Evolutionary conservation across 2,113 vertebrate genomes (phyloP).

Genomic region (Dissostichus mawsoni): DNA sequence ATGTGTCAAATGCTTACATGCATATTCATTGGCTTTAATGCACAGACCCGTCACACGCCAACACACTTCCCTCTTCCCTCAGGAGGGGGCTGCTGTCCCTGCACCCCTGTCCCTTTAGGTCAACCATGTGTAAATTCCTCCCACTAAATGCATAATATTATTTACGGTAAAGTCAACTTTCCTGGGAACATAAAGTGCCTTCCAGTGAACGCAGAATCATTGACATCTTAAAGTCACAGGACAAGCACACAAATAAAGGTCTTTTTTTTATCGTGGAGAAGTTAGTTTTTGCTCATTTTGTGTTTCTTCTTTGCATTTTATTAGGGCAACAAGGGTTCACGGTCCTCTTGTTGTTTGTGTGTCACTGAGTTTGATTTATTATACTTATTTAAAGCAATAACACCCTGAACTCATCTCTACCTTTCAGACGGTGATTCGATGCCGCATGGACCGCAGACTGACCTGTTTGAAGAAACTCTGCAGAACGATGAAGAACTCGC

Average conservation of each 20-base stretch:
- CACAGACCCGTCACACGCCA: background rate
- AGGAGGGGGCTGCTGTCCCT: background rate
- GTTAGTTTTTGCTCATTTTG: background rate
- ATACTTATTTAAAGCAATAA: too few species aligned
- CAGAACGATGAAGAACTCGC: conserved; percentile 20
- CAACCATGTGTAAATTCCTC: conserved; percentile 34
- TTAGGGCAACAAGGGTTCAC: background rate
- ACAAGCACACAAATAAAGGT: background rate
- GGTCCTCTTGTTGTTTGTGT: too few species aligned
- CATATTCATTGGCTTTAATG: conserved; percentile 11
- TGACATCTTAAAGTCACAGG: background rate
- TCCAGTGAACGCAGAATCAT: conserved; percentile 7
- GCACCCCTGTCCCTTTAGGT: conserved; percentile 5
- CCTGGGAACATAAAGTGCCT: background rate
- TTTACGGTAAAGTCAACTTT: conserved; percentile 7
- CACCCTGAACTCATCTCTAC: conserved; percentile 10
- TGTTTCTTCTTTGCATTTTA: too few species aligned
- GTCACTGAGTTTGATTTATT: too few species aligned
- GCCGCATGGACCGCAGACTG: conserved; percentile 83
- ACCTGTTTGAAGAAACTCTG: conserved; percentile 73
- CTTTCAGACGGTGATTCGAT: conserved; percentile 83
- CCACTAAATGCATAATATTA: conserved; percentile 24
- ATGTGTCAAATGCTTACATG: conserved; percentile 13
- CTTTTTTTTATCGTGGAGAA: background rate
- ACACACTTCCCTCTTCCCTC: background rate